Evolutionary conservation across 2,797 vertebrate genomes (phyloP).

Genomic region (Sebastes taczanowskii): DNA sequence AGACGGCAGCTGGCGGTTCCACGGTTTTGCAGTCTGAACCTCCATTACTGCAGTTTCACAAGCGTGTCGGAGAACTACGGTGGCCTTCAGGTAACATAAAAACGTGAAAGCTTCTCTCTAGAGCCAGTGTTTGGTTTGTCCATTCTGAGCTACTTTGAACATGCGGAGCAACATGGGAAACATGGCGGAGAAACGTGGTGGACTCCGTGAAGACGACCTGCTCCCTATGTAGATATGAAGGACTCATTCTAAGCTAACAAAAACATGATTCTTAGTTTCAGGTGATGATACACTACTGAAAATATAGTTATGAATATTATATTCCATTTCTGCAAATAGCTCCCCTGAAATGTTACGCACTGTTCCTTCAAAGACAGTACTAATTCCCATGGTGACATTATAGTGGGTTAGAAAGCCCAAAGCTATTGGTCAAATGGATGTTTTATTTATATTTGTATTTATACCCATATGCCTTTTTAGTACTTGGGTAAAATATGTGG

Average conservation of each 20-base stretch:
- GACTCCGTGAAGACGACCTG: background rate
- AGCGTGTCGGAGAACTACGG: background rate
- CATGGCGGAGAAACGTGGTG: background rate
- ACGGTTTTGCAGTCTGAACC: rapidly evolving
- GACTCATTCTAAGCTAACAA: background rate
- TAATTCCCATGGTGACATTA: background rate
- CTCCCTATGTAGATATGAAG: background rate
- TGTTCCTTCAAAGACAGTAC: background rate
- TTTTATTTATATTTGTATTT: constrained; percentile 32
- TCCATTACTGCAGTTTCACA: background rate
- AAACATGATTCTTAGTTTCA: too few relatives aligned
- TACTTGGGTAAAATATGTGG: constrained; percentile 9
- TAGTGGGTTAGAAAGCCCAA: background rate
- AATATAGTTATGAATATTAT: background rate
- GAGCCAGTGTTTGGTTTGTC: background rate
- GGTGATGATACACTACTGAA: too few relatives aligned
- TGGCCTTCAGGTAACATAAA: background rate
- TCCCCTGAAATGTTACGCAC: background rate
- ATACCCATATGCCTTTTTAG: constrained; percentile 7
- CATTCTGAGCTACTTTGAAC: too few relatives aligned
- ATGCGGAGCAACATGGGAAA: too few relatives aligned
- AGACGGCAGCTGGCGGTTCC: background rate
- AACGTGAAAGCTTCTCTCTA: background rate
- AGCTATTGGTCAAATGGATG: constrained; percentile 7
- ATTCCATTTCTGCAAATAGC: background rate